phyloP scores from a whole-genome alignment of 1,140 invertebrate species.

The Nasonia vitripennis region DNA sequence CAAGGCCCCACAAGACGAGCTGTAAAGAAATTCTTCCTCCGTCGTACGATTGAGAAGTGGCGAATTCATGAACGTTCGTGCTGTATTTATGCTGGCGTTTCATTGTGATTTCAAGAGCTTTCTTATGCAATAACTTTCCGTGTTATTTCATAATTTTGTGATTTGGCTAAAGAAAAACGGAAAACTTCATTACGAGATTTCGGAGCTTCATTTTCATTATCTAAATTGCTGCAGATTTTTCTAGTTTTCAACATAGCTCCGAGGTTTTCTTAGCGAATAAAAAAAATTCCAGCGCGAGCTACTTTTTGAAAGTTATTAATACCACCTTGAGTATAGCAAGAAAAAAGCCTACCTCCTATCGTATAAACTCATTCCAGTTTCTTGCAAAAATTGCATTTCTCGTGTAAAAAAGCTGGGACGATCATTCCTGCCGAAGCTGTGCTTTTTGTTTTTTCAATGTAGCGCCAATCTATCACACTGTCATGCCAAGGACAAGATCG shows the following conservation, averaged over 20 bases:
- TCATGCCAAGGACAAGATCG: neutral
- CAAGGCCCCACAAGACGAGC: slow-evolving; percentile 84
- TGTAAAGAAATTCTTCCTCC: slow-evolving; percentile 69
- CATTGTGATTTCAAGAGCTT: neutral
- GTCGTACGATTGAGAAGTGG: neutral
- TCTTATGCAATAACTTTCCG: neutral
- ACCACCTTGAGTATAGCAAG: neutral
- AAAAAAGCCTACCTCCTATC: neutral
- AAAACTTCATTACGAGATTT: no score
- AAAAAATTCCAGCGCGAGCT: neutral
- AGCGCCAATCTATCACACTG: neutral
- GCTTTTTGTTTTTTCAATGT: slow-evolving; percentile 3
- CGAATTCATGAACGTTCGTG: neutral
- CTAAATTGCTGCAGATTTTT: no score
- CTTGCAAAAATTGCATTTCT: neutral
- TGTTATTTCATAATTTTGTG: neutral
- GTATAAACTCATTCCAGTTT: slow-evolving; percentile 22
- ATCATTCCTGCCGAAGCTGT: slow-evolving; percentile 4
- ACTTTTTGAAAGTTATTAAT: neutral
- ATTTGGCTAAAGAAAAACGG: no score
- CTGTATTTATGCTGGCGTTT: slow-evolving; percentile 22
- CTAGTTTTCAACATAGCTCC: neutral
- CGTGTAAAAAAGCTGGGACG: neutral
- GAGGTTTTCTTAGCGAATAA: neutral
- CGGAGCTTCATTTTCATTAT: neutral